These are phyloP conservation scores for Tachycineta bicolor DNA, from an alignment of 2,113 vertebrate genomes.

Conservation along the genomic window DNA sequence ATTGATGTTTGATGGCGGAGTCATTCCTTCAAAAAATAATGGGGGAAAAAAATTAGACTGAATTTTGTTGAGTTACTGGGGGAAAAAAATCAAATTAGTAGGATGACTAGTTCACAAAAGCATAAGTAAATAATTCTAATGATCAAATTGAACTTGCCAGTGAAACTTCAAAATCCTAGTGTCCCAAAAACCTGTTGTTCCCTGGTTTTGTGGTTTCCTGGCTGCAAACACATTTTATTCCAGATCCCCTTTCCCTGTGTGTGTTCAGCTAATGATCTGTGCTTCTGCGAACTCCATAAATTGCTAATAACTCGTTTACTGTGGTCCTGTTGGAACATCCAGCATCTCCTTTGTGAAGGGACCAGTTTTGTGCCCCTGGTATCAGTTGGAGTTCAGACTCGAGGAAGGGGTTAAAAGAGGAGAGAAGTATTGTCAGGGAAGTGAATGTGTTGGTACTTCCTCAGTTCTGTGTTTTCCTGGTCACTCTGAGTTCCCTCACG, in stretches of 20 bases:
- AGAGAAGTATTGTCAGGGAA: not conserved
- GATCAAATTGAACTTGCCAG: not conserved
- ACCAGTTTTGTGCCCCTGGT: not conserved
- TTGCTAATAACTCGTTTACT: not conserved
- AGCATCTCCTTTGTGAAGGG: not conserved
- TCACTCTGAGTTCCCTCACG: not conserved
- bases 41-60: not conserved
- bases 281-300: not conserved
- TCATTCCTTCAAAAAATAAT: not conserved
- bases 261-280: not conserved
- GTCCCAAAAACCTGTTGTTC: not conserved
- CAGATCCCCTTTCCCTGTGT: accelerated
- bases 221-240: not conserved
- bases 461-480: not conserved
- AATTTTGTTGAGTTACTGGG: not conserved
- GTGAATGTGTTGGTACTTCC: not conserved
- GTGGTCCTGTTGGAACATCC: not conserved
- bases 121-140: not conserved
- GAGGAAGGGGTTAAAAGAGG: not conserved
- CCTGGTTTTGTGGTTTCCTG: not conserved
- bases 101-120: not conserved
- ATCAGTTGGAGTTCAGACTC: not conserved
- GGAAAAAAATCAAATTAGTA: not conserved
- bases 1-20: not conserved
- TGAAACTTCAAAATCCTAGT: not conserved